Evolutionary conservation across 1,140 invertebrate species (phyloP).

Genomic region (Bombus soroeensis): DNA sequence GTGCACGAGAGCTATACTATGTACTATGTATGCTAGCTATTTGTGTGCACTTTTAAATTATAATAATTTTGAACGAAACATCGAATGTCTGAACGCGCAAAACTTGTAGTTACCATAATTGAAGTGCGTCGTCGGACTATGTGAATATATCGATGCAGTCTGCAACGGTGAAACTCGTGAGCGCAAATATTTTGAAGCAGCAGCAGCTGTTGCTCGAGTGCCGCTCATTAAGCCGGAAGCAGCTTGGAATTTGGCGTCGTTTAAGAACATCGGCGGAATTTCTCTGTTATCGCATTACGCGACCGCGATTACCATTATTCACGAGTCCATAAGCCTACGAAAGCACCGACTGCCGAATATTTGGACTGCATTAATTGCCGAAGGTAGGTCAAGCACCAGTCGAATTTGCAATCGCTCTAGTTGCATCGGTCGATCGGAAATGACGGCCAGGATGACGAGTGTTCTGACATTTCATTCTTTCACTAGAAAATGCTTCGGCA

Average conservation of each 20-base stretch:
- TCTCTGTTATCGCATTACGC: constrained; percentile 6
- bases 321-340: neutral
- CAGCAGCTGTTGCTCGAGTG: constrained; percentile 44
- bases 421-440: constrained; percentile 6
- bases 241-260: neutral
- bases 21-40: neutral
- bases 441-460: neutral
- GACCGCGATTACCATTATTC: constrained; percentile 29
- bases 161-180: neutral
- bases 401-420: constrained; percentile 32
- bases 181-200: constrained; percentile 18
- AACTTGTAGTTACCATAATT: constrained; percentile 43
- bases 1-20: neutral
- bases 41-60: constrained; percentile 12
- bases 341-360: neutral
- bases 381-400: constrained; percentile 21
- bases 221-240: constrained; percentile 19
- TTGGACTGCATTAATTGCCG: constrained; percentile 22
- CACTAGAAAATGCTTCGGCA: neutral
- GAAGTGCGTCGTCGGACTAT: neutral
- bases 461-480: constrained; percentile 16
- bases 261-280: constrained; percentile 14
- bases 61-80: constrained; percentile 31
- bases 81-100: neutral
- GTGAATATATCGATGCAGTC: neutral